These are phyloP conservation scores for Meghimatium bilineatum DNA, from an alignment of 2,888 invertebrate genomes.

Conservation along the genomic window DNA sequence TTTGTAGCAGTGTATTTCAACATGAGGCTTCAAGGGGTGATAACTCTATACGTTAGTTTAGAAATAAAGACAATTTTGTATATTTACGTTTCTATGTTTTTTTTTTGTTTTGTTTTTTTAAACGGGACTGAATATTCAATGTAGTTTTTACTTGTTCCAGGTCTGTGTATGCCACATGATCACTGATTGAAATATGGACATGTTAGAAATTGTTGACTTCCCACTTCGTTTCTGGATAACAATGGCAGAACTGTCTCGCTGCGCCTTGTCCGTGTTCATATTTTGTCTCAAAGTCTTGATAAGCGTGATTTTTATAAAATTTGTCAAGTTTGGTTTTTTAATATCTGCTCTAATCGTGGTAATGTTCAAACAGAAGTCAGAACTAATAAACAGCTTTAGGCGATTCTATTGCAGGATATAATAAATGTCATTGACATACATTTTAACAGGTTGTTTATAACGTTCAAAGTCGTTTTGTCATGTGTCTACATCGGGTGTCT, in stretches of 20 bases:
- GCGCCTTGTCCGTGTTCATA: not conserved
- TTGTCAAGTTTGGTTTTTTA: not conserved
- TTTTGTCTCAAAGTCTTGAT: not conserved
- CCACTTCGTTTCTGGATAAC: not conserved
- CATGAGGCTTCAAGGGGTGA: not conserved
- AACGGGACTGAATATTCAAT: not conserved
- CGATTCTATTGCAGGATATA: not conserved
- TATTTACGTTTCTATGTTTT: not conserved
- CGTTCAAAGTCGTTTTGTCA: not conserved
- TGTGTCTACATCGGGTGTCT: not conserved
- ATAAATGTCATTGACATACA: not conserved
- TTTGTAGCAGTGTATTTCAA: not conserved
- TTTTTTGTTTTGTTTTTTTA: not conserved
- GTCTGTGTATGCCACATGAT: constrained; percentile 6
- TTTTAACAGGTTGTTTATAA: not conserved
- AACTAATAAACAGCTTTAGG: not conserved
- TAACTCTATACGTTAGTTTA: not conserved
- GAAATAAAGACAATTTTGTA: not conserved
- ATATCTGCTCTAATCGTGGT: not conserved
- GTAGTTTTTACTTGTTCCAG: not conserved
- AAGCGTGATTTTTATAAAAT: not conserved
- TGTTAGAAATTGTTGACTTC: not conserved
- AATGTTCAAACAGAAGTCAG: not conserved
- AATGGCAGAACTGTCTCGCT: not conserved
- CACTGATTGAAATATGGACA: not conserved